Percentiles rank a stretch among this genome's conserved stretches.
phyloP scores from a whole-genome alignment of 2,113 vertebrate genomes.

The Pterocles gutturalis region DNA sequence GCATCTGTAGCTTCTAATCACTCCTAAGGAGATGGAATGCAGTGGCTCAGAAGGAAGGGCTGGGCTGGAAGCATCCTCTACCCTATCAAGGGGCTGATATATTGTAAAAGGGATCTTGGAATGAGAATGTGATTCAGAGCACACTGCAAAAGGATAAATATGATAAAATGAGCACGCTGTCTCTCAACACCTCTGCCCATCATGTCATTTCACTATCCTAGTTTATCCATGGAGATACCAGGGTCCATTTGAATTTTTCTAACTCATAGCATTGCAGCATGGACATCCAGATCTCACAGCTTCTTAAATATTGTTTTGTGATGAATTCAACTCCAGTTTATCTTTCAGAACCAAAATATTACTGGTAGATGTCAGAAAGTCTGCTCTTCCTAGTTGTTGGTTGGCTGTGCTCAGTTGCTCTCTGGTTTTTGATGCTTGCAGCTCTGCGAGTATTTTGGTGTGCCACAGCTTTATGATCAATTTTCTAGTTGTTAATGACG shows the following conservation, averaged over 20 bases:
- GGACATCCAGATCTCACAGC: not conserved
- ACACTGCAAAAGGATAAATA: not conserved
- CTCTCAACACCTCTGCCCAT: not conserved
- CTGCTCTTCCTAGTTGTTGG: not conserved
- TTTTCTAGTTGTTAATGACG: not conserved
- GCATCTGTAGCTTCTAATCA: not conserved
- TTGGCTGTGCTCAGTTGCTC: not conserved
- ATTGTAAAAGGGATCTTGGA: not conserved
- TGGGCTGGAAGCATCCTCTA: not conserved
- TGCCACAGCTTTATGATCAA: not conserved
- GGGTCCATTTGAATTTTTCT: not conserved
- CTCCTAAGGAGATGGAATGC: not conserved
- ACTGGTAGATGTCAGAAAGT: not conserved
- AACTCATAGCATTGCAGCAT: not conserved
- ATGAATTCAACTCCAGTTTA: not conserved
- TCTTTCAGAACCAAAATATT: not conserved
- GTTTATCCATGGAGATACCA: not conserved
- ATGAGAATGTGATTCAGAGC: not conserved
- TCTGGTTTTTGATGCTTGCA: not conserved
- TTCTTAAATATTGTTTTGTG: not conserved
- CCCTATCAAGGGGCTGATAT: not conserved
- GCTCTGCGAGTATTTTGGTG: not conserved
- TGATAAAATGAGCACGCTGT: not conserved
- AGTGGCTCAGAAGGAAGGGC: not conserved
- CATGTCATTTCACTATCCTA: not conserved